These are phyloP conservation scores for Porites evermanni DNA, from an alignment of 92 coral and sea anemone species.

Conservation along the genomic window DNA sequence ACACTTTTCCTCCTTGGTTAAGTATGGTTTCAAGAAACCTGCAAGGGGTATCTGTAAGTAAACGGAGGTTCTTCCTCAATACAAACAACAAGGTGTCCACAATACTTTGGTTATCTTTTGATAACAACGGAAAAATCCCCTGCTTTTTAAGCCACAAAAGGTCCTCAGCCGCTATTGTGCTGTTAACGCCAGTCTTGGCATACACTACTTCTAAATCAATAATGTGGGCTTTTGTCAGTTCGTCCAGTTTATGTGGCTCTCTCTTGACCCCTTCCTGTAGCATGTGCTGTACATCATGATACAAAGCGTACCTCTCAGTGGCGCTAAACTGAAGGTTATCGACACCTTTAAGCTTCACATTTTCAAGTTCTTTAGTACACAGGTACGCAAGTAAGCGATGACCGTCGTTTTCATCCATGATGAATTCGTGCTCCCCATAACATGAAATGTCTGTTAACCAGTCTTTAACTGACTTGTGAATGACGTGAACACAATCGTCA, in stretches of 20 bases:
- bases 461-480: conserved; percentile 72
- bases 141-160: background rate
- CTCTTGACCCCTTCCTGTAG: background rate
- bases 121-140: background rate
- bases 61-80: background rate
- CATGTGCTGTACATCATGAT: conserved; percentile 21
- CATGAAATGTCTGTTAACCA: conserved; percentile 38
- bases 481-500: conserved; percentile 44
- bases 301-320: conserved; percentile 2
- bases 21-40: background rate
- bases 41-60: background rate
- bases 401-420: conserved; percentile 48
- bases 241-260: background rate
- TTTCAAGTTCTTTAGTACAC: conserved; percentile 24
- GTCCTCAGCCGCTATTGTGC: background rate
- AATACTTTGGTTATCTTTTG: background rate
- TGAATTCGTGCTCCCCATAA: conserved; percentile 39
- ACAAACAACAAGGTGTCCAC: background rate
- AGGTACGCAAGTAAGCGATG: conserved; percentile 45
- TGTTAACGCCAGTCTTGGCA: conserved; percentile 3
- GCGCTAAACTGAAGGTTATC: background rate
- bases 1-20: conserved; percentile 12
- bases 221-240: background rate
- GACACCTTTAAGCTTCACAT: conserved; percentile 8
- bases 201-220: background rate